Evolutionary conservation across 2,797 vertebrate genomes (phyloP).

Genomic region (Pygocentrus nattereri): DNA sequence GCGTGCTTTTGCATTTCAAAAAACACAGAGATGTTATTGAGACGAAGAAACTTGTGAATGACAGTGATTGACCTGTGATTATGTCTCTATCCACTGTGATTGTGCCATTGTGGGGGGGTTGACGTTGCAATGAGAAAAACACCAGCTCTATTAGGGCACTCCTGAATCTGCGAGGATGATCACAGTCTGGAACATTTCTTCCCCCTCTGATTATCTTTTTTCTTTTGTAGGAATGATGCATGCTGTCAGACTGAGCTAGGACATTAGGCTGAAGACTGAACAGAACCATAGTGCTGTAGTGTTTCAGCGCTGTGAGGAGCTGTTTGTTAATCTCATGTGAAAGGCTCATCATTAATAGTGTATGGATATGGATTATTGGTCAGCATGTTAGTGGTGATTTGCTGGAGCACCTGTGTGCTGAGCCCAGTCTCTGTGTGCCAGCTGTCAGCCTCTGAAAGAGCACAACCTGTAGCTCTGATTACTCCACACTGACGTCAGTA

Average conservation of each 20-base stretch:
- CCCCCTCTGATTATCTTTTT: conserved; percentile 50
- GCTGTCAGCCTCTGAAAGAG: conserved; percentile 7
- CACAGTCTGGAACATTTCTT: conserved; percentile 30
- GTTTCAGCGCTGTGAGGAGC: conserved; percentile 4
- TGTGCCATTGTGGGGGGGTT: conserved; percentile 55
- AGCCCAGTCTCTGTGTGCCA: conserved; percentile 13
- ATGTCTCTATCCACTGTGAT: conserved; percentile 59
- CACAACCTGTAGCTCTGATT: conserved; percentile 17
- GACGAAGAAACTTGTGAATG: conserved; percentile 60
- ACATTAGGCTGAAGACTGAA: not conserved
- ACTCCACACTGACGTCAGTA: not conserved
- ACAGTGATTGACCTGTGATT: conserved; percentile 65
- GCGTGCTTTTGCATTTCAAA: conserved; percentile 47
- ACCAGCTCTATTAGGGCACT: conserved; percentile 40
- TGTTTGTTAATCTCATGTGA: conserved; percentile 34
- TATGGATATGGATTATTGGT: conserved; percentile 37
- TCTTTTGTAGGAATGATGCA: conserved; percentile 27
- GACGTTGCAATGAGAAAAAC: conserved; percentile 50
- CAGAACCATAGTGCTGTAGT: not conserved
- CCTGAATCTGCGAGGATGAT: conserved; percentile 16
- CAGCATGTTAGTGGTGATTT: conserved; percentile 3
- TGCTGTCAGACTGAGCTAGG: conserved; percentile 20
- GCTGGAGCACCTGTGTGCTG: conserved; percentile 23
- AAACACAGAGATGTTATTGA: conserved; percentile 53
- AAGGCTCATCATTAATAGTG: conserved; percentile 38